Evolutionary conservation across 2,797 vertebrate genomes (phyloP).

Genomic region (Parambassis ranga): DNA sequence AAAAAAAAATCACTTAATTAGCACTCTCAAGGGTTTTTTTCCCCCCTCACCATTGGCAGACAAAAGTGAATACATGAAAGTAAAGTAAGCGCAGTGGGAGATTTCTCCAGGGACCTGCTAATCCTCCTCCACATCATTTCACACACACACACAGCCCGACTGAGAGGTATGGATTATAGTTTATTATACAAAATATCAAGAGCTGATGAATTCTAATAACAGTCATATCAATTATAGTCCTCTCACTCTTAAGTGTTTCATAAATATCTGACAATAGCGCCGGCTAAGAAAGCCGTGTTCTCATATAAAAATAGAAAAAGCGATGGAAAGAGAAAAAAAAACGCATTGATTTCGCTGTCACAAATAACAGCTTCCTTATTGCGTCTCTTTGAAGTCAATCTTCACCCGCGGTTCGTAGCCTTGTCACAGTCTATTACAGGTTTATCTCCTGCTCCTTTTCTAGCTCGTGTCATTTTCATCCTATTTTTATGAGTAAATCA

Average conservation of each 20-base stretch:
- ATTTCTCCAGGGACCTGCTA: slow-evolving; percentile 69
- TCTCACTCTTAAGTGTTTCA: slow-evolving; percentile 46
- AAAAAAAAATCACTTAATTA: slow-evolving; percentile 64
- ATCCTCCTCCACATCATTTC: slow-evolving; percentile 65
- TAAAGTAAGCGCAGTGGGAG: slow-evolving; percentile 63
- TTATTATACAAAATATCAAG: slow-evolving; percentile 79
- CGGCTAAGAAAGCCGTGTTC: slow-evolving; percentile 32
- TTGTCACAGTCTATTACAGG: slow-evolving; percentile 63
- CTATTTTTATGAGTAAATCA: slow-evolving; percentile 39
- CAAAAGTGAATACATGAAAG: slow-evolving; percentile 74
- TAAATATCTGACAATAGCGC: slow-evolving; percentile 44
- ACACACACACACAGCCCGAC: slow-evolving; percentile 60
- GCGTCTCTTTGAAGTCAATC: slow-evolving; percentile 58
- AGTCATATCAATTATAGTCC: slow-evolving; percentile 61
- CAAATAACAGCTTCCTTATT: slow-evolving; percentile 38
- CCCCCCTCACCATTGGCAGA: slow-evolving; percentile 58
- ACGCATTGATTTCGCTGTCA: slow-evolving; percentile 64
- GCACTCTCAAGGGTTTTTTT: slow-evolving; percentile 52
- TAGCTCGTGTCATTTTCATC: slow-evolving; percentile 29
- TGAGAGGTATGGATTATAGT: slow-evolving; percentile 72
- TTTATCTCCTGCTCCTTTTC: slow-evolving; percentile 15
- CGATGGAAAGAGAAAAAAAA: slow-evolving; percentile 16
- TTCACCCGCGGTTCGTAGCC: slow-evolving; percentile 58
- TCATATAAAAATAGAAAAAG: slow-evolving; percentile 74
- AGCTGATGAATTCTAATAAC: slow-evolving; percentile 63